Percentiles rank a stretch among this genome's conserved stretches.
These are phyloP conservation scores for Busseola fusca DNA, from an alignment of 2,888 invertebrate genomes.

Conservation along the genomic window DNA sequence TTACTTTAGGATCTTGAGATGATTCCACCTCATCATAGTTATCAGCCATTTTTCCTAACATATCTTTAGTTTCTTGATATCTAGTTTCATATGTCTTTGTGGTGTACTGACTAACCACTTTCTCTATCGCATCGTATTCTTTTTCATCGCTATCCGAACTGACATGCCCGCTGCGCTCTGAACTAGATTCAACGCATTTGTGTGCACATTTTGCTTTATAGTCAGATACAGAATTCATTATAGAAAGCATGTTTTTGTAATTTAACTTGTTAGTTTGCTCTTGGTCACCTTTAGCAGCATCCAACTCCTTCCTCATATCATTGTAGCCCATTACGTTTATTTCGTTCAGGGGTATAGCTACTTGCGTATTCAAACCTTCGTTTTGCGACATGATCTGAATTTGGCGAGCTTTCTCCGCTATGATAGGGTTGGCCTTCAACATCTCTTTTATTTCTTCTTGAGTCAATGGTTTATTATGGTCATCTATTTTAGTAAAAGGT, in stretches of 20 bases:
- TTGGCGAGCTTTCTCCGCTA: slow-evolving; percentile 82
- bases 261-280: slow-evolving; percentile 76
- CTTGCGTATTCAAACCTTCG: slow-evolving; percentile 65
- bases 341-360: slow-evolving; percentile 76
- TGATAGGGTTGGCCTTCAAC: slow-evolving; percentile 78
- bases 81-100: slow-evolving; percentile 83
- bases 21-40: slow-evolving; percentile 71
- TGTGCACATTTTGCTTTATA: slow-evolving; percentile 66
- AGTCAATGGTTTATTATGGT: slow-evolving; percentile 75
- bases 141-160: slow-evolving; percentile 69
- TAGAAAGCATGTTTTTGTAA: slow-evolving; percentile 79
- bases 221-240: slow-evolving; percentile 73
- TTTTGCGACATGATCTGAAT: slow-evolving; percentile 78
- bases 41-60: slow-evolving; percentile 81
- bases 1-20: slow-evolving; percentile 39
- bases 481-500: slow-evolving; percentile 80
- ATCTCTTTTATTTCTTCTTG: slow-evolving; percentile 76
- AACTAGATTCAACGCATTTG: slow-evolving; percentile 37
- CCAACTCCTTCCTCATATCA: slow-evolving; percentile 76
- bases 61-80: slow-evolving; percentile 82
- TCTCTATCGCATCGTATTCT: slow-evolving; percentile 81
- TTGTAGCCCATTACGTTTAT: slow-evolving; percentile 73
- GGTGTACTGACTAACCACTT: slow-evolving; percentile 80
- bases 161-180: slow-evolving; percentile 52
- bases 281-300: slow-evolving; percentile 71